Percentiles rank a stretch among this genome's conserved stretches.
phyloP scores from a whole-genome alignment of 2,797 vertebrate genomes.

The Hippopotamyrus pictus region DNA sequence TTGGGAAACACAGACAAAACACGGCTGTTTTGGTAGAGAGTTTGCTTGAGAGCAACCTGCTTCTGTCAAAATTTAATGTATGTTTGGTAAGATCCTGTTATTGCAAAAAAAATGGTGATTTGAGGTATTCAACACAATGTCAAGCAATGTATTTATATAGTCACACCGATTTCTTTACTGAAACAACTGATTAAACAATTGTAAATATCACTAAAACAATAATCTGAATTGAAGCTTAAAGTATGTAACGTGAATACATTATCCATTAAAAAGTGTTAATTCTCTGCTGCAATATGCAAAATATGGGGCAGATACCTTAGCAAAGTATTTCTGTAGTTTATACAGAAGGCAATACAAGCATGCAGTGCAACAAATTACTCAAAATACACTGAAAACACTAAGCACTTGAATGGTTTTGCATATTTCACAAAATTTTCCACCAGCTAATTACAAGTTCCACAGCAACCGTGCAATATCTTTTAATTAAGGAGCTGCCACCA shows the following conservation, averaged over 20 bases:
- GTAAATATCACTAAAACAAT: neutral
- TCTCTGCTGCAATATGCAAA: neutral
- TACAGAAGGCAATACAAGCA: neutral
- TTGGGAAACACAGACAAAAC: slow-evolving; percentile 74
- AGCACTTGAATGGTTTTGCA: neutral
- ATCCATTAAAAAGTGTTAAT: neutral
- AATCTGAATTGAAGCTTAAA: neutral
- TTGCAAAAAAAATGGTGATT: neutral
- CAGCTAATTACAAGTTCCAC: neutral
- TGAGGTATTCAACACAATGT: neutral
- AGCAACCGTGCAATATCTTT: neutral
- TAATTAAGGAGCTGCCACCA: neutral
- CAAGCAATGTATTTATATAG: neutral
- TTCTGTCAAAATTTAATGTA: neutral
- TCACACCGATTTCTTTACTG: neutral
- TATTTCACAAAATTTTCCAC: neutral
- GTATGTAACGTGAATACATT: neutral
- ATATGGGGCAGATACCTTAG: neutral
- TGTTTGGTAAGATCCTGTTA: neutral
- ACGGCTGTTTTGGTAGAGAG: slow-evolving; percentile 61
- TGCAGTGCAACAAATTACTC: neutral
- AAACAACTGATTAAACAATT: neutral
- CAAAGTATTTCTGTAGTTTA: neutral
- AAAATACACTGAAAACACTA: neutral
- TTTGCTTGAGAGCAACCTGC: neutral